Base-by-base conservation (phyloP, 2,888 invertebrate genomes). In the Incurvaria masculella region DNA sequence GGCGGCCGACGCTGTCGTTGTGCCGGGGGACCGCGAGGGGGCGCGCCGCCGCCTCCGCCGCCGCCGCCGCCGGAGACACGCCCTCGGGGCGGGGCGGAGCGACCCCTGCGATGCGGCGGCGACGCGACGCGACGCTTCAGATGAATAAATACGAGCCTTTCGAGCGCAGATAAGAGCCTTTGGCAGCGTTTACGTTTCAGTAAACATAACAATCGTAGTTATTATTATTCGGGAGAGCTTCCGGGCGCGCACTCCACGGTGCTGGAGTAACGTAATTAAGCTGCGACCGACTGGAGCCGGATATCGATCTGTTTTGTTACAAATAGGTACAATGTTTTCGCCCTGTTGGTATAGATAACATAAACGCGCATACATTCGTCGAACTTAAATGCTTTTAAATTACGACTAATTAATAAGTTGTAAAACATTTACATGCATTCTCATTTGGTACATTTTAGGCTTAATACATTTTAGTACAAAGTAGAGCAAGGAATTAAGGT, bases 151-250 rank as follows among this genome's bases (percentile, higher is more conserved):
- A 33, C 33, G 33, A 33, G 33, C 14, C 33, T 33, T 33, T 33
- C 14, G 20, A 45, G 16, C 45, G 38, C 17, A 20, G 27, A 33
- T 21, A 26, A 27, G 10, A 45, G 45, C 6, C 26, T 18, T 26
- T 26, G 19, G 19, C 18, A 20, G 60, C 70, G 72, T 74, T 76
- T 72, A 75, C 76, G 78, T 75, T 72, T 72, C 76, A 75, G 71
- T 76, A 75, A 78, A 76, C 78, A 76, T 75, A 78, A 78, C 78
- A 78, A 75, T 75, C 74, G 76, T 72, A 74, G 74, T 78, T 78
- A 78, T 78, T 78, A 78, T 78, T 74, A 69, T 72, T 75, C 75
- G 78, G 70, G 33, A 33, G 14, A 8, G 14, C 14, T 33, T 6
- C 14, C 33, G 11, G 33, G 23, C 23, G 23, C 10, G 23, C 23